Conservation (phyloP, 1,140 invertebrate genomes). For the Nomia melanderi region DNA sequence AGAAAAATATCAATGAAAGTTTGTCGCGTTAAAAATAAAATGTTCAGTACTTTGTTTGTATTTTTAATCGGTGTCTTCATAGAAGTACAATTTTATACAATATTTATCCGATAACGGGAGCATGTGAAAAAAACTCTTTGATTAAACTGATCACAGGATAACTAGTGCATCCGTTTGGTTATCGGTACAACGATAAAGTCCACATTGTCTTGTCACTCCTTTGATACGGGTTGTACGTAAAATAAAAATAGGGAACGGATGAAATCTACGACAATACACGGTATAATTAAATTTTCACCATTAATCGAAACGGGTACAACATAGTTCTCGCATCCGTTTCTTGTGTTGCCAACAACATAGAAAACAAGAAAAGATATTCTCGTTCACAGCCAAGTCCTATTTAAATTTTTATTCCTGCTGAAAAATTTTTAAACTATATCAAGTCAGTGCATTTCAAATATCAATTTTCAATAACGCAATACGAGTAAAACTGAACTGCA, state of each 20-base stretch:
- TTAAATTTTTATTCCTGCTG: background rate
- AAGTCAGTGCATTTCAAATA: too few relatives aligned
- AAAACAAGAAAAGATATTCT: background rate
- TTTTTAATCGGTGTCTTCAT: background rate
- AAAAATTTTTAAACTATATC: too few relatives aligned
- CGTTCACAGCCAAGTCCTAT: background rate
- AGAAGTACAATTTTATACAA: background rate
- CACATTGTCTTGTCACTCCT: background rate
- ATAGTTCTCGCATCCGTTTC: background rate
- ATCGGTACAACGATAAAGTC: conserved; percentile 12
- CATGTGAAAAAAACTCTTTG: background rate
- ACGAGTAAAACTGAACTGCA: too few relatives aligned
- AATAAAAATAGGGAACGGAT: background rate
- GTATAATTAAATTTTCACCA: background rate
- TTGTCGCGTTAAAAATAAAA: too few relatives aligned
- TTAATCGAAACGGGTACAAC: background rate
- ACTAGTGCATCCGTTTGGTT: background rate
- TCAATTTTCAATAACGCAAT: too few relatives aligned
- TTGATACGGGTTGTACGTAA: background rate
- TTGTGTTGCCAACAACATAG: background rate
- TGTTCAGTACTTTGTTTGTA: too few relatives aligned
- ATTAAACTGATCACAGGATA: background rate
- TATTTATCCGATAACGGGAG: too few relatives aligned
- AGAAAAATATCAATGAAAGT: too few relatives aligned
- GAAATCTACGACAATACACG: background rate